Conservation (phyloP, 2,113 vertebrate species). For the Seriola dumerili region DNA sequence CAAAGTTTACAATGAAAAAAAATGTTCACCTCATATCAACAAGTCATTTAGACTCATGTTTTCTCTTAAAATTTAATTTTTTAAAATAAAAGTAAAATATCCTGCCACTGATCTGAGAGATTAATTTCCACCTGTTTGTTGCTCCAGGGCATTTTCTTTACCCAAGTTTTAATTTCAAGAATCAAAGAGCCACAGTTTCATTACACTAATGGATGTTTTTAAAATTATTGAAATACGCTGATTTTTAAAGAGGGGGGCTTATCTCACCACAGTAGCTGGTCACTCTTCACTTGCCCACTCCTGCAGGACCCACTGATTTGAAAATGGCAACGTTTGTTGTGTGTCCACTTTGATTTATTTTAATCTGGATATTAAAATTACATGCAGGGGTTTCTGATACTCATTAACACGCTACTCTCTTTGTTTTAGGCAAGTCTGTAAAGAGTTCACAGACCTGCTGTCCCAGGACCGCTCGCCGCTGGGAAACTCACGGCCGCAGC, state of each 20-base stretch:
- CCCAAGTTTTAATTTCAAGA: constrained; percentile 29
- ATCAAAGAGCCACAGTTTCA: constrained; percentile 14
- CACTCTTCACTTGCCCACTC: neutral
- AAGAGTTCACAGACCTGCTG: constrained; percentile 99
- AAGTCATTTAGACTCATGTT: neutral
- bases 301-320: constrained; percentile 7
- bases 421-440: constrained; percentile 96
- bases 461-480: constrained; percentile 99
- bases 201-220: neutral
- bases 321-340: neutral
- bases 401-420: constrained; percentile 64
- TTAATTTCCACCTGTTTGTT: constrained; percentile 45
- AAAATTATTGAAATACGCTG: neutral
- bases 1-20: neutral
- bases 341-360: constrained; percentile 1
- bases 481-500: constrained; percentile 97
- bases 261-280: neutral
- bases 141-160: constrained; percentile 42
- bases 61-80: neutral
- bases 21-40: neutral
- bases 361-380: too few species aligned
- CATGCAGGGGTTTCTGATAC: constrained; percentile 8
- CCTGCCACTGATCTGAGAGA: constrained; percentile 27
- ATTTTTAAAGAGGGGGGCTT: neutral
- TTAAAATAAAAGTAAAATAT: constrained; percentile 24